Conservation (phyloP, 2,113 vertebrate genomes). For the Pangasianodon gigas region DNA sequence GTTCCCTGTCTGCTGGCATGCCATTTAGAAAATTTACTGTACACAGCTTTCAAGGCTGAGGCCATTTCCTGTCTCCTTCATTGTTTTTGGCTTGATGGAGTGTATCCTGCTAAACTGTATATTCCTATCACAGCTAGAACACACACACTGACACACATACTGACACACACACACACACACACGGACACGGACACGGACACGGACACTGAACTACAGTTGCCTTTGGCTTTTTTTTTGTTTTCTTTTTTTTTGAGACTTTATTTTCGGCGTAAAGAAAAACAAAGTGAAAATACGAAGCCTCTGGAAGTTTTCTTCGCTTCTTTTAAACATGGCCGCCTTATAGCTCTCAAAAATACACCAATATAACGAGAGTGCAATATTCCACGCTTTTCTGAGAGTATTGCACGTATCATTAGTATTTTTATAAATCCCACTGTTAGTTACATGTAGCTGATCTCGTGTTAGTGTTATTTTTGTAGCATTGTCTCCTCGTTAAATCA, state of each 20-base stretch:
- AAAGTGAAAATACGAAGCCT: background rate
- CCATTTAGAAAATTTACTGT: constrained; percentile 72
- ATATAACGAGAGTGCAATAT: no score
- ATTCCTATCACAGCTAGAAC: constrained; percentile 73
- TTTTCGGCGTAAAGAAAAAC: background rate
- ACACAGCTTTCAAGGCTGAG: constrained; percentile 75
- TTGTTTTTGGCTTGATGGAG: constrained; percentile 83
- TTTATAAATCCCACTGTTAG: no score
- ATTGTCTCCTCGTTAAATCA: background rate
- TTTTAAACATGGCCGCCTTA: background rate
- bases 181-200: constrained; percentile 60
- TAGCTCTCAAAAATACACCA: background rate
- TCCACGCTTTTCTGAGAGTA: background rate
- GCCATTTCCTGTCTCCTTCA: constrained; percentile 76
- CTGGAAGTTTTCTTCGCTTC: background rate
- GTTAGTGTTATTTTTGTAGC: background rate
- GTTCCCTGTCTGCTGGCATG: constrained; percentile 56
- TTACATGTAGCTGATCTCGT: background rate
- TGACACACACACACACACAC: constrained; percentile 58
- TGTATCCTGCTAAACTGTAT: constrained; percentile 82
- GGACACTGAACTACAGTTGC: constrained; percentile 30
- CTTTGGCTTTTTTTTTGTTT: background rate
- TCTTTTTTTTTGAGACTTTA: background rate
- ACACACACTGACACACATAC: constrained; percentile 51
- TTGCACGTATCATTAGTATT: background rate